These are phyloP conservation scores for Hydropsyche tenuis DNA, from an alignment of 1,140 invertebrate species.

Conservation along the genomic window DNA sequence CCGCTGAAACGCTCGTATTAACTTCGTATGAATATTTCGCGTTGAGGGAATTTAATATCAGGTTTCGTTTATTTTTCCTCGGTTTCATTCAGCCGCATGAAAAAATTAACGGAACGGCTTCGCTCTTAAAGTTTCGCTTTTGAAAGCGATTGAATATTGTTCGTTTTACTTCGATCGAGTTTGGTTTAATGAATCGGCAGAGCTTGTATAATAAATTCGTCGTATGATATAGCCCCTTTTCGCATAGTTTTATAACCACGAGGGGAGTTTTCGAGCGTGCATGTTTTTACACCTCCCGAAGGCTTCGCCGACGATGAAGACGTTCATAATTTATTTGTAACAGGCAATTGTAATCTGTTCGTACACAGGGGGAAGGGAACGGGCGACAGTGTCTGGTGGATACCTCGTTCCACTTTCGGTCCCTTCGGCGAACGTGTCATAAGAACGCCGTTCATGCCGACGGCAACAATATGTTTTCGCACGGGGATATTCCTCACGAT, in stretches of 20 bases:
- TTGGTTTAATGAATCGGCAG: too few species aligned
- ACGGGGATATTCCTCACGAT: slow-evolving; percentile 24
- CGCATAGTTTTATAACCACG: not conserved
- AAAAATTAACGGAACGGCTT: too few species aligned
- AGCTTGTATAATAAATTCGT: too few species aligned
- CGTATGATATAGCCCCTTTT: too few species aligned
- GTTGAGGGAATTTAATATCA: too few species aligned
- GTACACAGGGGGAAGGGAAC: slow-evolving; percentile 1
- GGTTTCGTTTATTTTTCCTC: too few species aligned
- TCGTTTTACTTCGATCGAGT: too few species aligned
- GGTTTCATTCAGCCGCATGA: too few species aligned
- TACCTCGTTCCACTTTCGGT: not conserved
- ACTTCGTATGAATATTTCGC: too few species aligned
- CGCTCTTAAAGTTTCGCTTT: too few species aligned
- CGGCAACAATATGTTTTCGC: slow-evolving; percentile 43
- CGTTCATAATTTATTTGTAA: slow-evolving; percentile 51
- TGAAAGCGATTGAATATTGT: too few species aligned
- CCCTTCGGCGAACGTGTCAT: slow-evolving; percentile 39
- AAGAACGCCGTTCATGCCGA: slow-evolving; percentile 43
- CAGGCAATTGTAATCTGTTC: slow-evolving; percentile 50
- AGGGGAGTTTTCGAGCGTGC: slow-evolving; percentile 27
- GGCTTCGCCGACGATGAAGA: slow-evolving; percentile 7
- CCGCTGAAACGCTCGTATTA: too few species aligned
- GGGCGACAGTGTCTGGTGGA: not conserved
- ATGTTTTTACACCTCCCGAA: slow-evolving; percentile 32